Evolutionary conservation across 2,888 invertebrate species (phyloP).

Genomic region (Tenthredo notha): DNA sequence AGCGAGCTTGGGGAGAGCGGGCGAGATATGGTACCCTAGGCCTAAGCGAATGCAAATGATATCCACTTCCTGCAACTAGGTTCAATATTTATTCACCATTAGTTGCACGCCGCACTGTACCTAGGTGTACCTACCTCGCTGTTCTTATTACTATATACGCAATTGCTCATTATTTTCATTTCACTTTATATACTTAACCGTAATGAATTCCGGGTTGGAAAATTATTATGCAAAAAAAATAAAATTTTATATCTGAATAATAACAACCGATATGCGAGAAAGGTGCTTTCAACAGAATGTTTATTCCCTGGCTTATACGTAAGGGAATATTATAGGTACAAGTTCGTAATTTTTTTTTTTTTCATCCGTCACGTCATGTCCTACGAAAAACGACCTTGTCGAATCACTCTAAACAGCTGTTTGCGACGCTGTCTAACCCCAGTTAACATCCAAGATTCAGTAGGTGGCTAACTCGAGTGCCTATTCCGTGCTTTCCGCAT

Average conservation of each 20-base stretch:
- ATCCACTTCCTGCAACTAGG: conserved; percentile 72
- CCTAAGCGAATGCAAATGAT: conserved; percentile 72
- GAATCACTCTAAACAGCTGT: conserved; percentile 73
- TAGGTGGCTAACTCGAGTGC: background rate
- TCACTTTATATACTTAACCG: conserved; percentile 51
- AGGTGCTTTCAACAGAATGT: background rate
- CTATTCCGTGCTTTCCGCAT: background rate
- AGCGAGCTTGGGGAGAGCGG: conserved; percentile 25
- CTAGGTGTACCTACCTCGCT: conserved; percentile 51
- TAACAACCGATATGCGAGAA: background rate
- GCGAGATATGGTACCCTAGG: conserved; percentile 47
- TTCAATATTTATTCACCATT: conserved; percentile 56
- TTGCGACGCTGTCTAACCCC: conserved; percentile 60
- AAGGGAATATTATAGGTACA: background rate
- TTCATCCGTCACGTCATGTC: conserved; percentile 53
- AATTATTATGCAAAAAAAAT: conserved; percentile 12
- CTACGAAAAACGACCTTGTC: conserved; percentile 72
- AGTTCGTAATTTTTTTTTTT: conserved; percentile 60
- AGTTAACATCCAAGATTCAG: background rate
- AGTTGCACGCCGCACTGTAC: conserved; percentile 63
- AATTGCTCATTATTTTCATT: conserved; percentile 22
- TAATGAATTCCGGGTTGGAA: conserved; percentile 7
- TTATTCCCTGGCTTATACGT: background rate
- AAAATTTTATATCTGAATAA: background rate
- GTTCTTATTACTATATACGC: background rate